These are phyloP conservation scores for Centropyge bicolor DNA, from an alignment of 2,797 vertebrate genomes.

Conservation along the genomic window DNA sequence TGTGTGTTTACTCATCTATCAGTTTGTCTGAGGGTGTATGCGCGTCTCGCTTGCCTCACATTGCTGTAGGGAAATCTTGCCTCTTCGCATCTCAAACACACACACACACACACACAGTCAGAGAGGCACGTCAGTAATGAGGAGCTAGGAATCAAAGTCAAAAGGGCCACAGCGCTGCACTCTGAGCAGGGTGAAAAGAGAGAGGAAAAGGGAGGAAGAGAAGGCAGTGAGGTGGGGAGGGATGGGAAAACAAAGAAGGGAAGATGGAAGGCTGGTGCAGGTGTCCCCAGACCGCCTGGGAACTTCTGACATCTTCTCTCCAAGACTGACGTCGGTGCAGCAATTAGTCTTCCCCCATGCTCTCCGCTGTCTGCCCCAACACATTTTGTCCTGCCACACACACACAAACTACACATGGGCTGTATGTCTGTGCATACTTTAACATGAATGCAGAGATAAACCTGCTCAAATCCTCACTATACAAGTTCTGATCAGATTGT, in stretches of 20 bases:
- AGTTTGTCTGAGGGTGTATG: constrained; percentile 73
- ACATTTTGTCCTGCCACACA: constrained; percentile 48
- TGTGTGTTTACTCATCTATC: constrained; percentile 78
- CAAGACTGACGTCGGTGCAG: constrained; percentile 77
- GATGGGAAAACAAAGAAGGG: constrained; percentile 51
- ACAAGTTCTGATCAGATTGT: constrained; percentile 38
- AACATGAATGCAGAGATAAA: constrained; percentile 33
- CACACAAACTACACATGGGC: constrained; percentile 9
- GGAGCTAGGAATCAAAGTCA: constrained; percentile 80
- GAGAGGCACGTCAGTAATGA: constrained; percentile 81
- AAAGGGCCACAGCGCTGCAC: constrained; percentile 71
- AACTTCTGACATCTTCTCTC: constrained; percentile 80
- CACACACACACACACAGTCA: constrained; percentile 59
- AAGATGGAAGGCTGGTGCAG: constrained; percentile 73
- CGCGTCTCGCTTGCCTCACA: constrained; percentile 61
- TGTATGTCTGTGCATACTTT: constrained; percentile 31
- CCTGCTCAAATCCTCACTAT: constrained; percentile 17
- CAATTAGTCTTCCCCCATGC: constrained; percentile 79
- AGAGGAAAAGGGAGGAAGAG: constrained; percentile 61
- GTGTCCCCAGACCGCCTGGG: constrained; percentile 74
- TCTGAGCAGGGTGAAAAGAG: constrained; percentile 63
- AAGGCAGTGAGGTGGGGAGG: constrained; percentile 60
- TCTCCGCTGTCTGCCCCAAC: constrained; percentile 69
- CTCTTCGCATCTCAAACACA: constrained; percentile 61
- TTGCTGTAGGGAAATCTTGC: constrained; percentile 72